Evolutionary conservation across 64 coral and sea anemone genomes (phyloP).

Genomic region (Dendrophyllia cribrosa): DNA sequence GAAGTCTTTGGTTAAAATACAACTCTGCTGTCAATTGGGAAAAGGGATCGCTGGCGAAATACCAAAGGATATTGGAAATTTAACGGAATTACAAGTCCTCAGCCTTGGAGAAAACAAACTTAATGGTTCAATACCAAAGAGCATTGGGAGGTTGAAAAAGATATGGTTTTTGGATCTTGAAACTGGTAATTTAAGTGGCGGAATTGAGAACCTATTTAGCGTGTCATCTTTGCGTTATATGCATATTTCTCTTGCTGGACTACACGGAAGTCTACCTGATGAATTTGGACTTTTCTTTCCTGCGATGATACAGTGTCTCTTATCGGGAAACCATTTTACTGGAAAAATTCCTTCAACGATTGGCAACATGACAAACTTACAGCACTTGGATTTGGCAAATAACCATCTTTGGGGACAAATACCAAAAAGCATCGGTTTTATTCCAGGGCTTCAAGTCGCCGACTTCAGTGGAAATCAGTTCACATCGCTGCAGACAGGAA

Average conservation of each 20-base stretch:
- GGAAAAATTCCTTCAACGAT: conserved; percentile 49
- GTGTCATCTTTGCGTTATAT: conserved; percentile 62
- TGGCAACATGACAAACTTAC: conserved; percentile 54
- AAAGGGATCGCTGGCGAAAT: conserved; percentile 54
- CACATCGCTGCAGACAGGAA: conserved; percentile 31
- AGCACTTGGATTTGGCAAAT: conserved; percentile 44
- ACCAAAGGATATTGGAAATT: conserved; percentile 72
- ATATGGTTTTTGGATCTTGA: conserved; percentile 79
- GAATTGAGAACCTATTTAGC: conserved; percentile 47
- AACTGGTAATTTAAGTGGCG: conserved; percentile 19
- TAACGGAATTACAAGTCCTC: conserved; percentile 70
- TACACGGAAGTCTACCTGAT: conserved; percentile 62
- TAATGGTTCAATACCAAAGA: conserved; percentile 70
- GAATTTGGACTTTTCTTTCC: conserved; percentile 71
- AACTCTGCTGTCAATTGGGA: conserved; percentile 80
- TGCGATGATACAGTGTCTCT: conserved; percentile 50
- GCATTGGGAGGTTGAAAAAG: conserved; percentile 68
- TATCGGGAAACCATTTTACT: conserved; percentile 57
- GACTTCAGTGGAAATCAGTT: conserved; percentile 66
- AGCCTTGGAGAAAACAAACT: conserved; percentile 77
- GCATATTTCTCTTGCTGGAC: conserved; percentile 64
- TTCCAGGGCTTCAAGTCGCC: conserved; percentile 23
- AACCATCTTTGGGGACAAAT: conserved; percentile 60
- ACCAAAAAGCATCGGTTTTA: conserved; percentile 28
- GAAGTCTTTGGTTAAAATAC: conserved; percentile 68